Evolutionary conservation across 1,140 invertebrate genomes (phyloP).

Genomic region (Zaprionus africanus): DNA sequence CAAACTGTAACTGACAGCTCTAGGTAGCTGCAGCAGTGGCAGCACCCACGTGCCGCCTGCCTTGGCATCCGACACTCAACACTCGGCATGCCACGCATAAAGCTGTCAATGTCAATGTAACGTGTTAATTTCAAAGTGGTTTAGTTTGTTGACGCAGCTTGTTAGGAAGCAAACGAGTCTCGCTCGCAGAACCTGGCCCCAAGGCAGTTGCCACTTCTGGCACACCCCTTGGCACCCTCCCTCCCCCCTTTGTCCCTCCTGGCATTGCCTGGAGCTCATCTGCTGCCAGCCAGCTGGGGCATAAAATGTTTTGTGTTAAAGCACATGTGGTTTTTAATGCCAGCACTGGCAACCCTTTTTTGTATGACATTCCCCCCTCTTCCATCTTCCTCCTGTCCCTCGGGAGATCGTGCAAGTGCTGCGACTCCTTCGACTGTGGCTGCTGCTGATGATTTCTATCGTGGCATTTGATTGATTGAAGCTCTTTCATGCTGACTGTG

Average conservation of each 20-base stretch:
- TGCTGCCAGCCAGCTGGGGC: conserved; percentile 28
- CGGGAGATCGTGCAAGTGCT: conserved; percentile 5
- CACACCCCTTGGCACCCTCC: neutral
- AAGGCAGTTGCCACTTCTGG: too few relatives aligned
- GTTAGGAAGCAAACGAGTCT: conserved; percentile 50
- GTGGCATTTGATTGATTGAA: conserved; percentile 77
- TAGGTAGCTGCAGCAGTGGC: conserved; percentile 2
- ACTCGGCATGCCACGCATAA: conserved; percentile 79
- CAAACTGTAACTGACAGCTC: conserved; percentile 63
- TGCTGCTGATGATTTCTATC: conserved; percentile 67
- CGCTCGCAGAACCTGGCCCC: neutral
- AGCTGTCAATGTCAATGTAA: conserved; percentile 82
- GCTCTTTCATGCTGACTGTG: conserved; percentile 37
- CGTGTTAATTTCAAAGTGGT: conserved; percentile 82
- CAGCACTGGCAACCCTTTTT: conserved; percentile 42
- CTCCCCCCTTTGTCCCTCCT: neutral
- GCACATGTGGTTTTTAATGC: conserved; percentile 76
- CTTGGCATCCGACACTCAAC: conserved; percentile 52
- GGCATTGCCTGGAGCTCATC: neutral
- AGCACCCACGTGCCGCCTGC: conserved; percentile 24
- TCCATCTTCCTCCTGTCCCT: conserved; percentile 25
- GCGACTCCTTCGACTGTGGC: neutral
- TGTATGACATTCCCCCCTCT: conserved; percentile 5
- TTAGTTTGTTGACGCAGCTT: conserved; percentile 81
- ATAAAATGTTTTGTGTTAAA: conserved; percentile 59